These are phyloP conservation scores for Tetrao urogallus DNA, from an alignment of 2,113 vertebrate genomes.

Conservation along the genomic window DNA sequence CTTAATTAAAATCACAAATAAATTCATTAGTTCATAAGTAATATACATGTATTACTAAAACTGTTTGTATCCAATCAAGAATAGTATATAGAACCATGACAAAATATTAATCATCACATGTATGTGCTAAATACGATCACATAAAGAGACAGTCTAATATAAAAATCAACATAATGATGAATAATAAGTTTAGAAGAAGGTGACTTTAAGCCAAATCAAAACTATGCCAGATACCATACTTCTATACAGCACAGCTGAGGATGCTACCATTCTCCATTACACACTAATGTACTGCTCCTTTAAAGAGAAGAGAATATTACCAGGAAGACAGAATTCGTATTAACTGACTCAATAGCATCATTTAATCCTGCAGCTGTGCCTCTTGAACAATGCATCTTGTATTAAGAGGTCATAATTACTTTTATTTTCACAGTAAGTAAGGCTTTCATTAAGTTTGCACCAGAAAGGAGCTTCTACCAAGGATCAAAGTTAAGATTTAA, in stretches of 20 bases:
- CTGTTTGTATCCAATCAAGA: not conserved
- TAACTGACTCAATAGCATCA: not conserved
- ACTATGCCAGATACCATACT: not conserved
- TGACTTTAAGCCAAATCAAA: not conserved
- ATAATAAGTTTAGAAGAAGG: not conserved
- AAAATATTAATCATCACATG: accelerated
- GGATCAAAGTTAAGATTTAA: not conserved
- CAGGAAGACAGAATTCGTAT: not conserved
- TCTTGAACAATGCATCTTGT: not conserved
- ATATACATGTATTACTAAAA: not conserved
- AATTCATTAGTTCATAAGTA: not conserved
- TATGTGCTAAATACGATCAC: not conserved
- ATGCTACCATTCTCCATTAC: not conserved
- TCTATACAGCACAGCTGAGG: not conserved
- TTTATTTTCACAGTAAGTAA: not conserved
- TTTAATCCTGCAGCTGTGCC: not conserved
- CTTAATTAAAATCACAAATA: not conserved
- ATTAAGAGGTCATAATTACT: not conserved
- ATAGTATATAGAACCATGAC: not conserved
- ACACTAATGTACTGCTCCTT: not conserved
- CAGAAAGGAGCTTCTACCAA: not conserved
- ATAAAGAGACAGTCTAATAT: not conserved
- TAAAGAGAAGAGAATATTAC: not conserved
- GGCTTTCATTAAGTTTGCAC: not conserved
- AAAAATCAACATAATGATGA: not conserved